Evolutionary conservation across 2,888 invertebrate genomes (phyloP).

Genomic region (Megaustenia siamemsis): DNA sequence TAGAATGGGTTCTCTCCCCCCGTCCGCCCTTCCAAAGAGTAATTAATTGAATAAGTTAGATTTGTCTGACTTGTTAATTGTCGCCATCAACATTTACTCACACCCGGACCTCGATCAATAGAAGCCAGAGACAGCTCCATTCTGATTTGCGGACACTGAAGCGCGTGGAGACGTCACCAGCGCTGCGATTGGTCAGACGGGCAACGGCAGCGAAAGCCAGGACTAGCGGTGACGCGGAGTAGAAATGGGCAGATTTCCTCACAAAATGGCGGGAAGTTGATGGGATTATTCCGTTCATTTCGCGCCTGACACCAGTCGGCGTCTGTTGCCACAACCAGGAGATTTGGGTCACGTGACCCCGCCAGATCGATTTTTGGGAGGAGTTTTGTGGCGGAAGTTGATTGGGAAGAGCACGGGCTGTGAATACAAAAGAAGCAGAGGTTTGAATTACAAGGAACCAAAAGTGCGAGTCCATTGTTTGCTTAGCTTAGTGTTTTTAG

Average conservation of each 20-base stretch:
- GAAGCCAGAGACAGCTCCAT: constrained; percentile 3
- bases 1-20: not conserved
- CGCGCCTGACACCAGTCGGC: constrained; percentile 27
- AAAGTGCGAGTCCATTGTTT: too few relatives aligned
- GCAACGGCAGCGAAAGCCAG: not conserved
- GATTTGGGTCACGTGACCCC: constrained; percentile 29
- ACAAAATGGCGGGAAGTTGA: constrained; percentile 31
- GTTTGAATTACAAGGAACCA: too few relatives aligned
- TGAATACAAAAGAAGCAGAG: not conserved
- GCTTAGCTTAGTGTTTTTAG: too few relatives aligned
- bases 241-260: constrained; percentile 18
- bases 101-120: constrained; percentile 35
- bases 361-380: constrained; percentile 31
- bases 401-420: not conserved
- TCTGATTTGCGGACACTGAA: constrained; percentile 34
- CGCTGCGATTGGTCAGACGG: constrained; percentile 1
- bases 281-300: constrained; percentile 13
- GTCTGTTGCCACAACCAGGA: constrained; percentile 24
- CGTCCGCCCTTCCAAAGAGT: not conserved
- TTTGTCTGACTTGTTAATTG: constrained; percentile 38
- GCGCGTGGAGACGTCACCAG: constrained; percentile 15
- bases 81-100: constrained; percentile 44
- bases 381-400: constrained; percentile 12
- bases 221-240: constrained; percentile 10
- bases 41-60: constrained; percentile 48